These are phyloP conservation scores for Athalia cordata DNA, from an alignment of 2,888 invertebrate genomes.

Conservation along the genomic window DNA sequence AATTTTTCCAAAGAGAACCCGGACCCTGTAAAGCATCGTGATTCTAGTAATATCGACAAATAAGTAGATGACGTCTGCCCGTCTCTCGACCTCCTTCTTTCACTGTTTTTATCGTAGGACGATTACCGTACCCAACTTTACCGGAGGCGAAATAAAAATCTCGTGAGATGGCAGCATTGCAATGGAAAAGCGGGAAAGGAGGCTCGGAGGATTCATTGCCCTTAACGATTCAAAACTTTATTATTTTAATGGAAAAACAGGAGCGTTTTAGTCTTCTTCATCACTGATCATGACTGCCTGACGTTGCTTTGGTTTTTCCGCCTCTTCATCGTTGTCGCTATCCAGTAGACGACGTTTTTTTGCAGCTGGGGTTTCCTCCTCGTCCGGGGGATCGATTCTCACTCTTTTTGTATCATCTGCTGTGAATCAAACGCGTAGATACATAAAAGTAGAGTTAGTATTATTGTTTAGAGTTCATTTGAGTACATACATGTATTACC, in stretches of 20 bases:
- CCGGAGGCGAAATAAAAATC: conserved; percentile 4
- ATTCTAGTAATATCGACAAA: no score
- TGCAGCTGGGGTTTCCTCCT: conserved; percentile 53
- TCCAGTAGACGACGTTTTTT: conserved; percentile 68
- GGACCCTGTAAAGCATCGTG: no score
- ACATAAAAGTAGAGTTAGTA: neutral
- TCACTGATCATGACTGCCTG: conserved; percentile 57
- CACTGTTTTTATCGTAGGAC: conserved; percentile 9
- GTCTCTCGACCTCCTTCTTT: neutral
- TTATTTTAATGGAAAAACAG: neutral
- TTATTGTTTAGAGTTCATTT: neutral
- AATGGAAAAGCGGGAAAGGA: neutral
- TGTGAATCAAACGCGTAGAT: neutral
- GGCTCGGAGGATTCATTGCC: neutral
- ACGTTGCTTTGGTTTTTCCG: conserved; percentile 51
- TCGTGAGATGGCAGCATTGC: conserved; percentile 36
- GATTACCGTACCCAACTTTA: conserved; percentile 14
- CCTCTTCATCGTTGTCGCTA: conserved; percentile 65
- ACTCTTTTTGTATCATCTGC: conserved; percentile 62
- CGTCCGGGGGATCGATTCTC: conserved; percentile 61
- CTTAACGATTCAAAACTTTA: neutral
- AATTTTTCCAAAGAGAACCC: no score
- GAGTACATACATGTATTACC: conserved; percentile 17
- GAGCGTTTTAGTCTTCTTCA: conserved; percentile 59
- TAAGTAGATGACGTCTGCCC: neutral